These are phyloP conservation scores for Melozone crissalis DNA, from an alignment of 2,113 vertebrate genomes.

Conservation along the genomic window DNA sequence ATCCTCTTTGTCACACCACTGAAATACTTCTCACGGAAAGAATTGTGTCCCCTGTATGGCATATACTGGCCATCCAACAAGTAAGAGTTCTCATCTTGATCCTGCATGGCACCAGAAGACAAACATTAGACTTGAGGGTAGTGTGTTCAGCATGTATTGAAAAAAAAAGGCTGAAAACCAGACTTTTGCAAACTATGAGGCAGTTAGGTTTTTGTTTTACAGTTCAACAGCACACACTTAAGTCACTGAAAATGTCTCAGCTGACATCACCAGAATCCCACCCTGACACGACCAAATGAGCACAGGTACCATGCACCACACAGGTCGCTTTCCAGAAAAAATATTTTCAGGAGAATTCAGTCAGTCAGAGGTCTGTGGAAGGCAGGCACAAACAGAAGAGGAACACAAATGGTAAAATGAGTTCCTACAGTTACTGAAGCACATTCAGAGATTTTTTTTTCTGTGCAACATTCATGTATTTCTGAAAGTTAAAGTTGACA, in stretches of 20 bases:
- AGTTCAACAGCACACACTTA: neutral
- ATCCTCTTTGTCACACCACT: constrained; percentile 91
- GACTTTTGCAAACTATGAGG: neutral
- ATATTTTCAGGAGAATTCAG: neutral
- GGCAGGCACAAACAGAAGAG: neutral
- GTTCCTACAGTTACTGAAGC: neutral
- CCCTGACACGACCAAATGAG: neutral
- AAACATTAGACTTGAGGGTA: neutral
- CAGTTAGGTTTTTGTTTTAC: neutral
- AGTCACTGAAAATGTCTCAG: neutral
- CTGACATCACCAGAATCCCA: neutral
- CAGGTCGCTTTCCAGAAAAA: neutral
- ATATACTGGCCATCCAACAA: constrained; percentile 77
- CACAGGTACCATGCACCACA: neutral
- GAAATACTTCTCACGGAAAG: constrained; percentile 98
- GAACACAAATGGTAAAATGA: neutral
- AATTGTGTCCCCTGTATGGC: constrained; percentile 91
- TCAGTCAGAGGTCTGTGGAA: neutral
- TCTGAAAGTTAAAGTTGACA: neutral
- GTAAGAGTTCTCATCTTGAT: constrained; percentile 76
- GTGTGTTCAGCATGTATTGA: neutral
- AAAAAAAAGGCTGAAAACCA: neutral
- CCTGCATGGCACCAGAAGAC: constrained; percentile 73
- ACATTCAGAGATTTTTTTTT: neutral
- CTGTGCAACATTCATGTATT: neutral